Base-by-base conservation (phyloP, 2,113 vertebrate genomes). In the Ageneiosus marmoratus region DNA sequence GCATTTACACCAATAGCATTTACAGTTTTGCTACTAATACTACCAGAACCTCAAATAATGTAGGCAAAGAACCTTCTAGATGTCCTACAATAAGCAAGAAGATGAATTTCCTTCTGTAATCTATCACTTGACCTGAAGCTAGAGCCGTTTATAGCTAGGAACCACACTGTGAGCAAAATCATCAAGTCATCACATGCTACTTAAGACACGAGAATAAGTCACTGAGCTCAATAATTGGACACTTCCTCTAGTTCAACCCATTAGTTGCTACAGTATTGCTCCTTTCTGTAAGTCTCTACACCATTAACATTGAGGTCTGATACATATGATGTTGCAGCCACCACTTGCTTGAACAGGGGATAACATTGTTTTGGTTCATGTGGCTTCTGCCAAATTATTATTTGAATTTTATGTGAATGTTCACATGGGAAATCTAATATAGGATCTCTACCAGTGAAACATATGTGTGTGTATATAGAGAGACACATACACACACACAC, bases 121-220 rank as follows among this genome's bases (percentile, higher is more conserved):
- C 67, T 79, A 34, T 16, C 9, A n/a, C n/a, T 62, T 37, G 34
- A n/a, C 27, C 27, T 34, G 37, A 78, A 60, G 29, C 29, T n/a
- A 22, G 51, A 51, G 37, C 51, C 18, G 44, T 13, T 48, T 15
- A 80, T 50, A 62, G 41, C 58, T 69, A 18, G 81, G 50, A 34
- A 2, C 15, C 41, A 83, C 46, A 74, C 50, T 46, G n/a, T 6
- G 44, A 77, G 82, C 51, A 48, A 60, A 81, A 86, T 77, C 29
- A 81, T 63, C 77, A 72, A 81, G 73, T 24, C 55, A 86, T 72
- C 62, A 60, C 83, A 80, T 53, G 60, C 55, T 73, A 80, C 70
- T 83, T 80, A 48, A 58, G 34, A 37, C 29, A 48, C 48, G 60
- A 46, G 16, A 51, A 80, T 70, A 76, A 62, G 70, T 86, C 60